A percentile compares a stretch with the other conserved stretches of the same genome.
These are phyloP conservation scores for Alcedo quadribrachys DNA, from an alignment of 2,797 vertebrate species.

Conservation along the genomic window DNA sequence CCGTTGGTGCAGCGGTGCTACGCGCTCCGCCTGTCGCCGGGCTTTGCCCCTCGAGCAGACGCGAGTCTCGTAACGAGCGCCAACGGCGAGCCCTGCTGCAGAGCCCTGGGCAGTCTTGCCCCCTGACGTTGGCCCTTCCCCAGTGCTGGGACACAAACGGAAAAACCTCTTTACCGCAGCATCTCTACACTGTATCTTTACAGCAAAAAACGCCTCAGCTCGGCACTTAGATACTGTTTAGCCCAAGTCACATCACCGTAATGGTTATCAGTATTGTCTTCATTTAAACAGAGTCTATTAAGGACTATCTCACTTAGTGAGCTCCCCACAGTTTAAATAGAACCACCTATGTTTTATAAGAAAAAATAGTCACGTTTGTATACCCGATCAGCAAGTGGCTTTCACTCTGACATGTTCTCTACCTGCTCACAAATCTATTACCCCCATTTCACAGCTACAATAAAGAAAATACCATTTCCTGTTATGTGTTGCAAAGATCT, in stretches of 20 bases:
- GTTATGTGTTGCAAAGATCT: neutral
- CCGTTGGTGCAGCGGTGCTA: neutral
- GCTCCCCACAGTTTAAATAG: neutral
- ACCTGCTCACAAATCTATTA: neutral
- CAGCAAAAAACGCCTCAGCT: neutral
- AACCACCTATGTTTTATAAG: neutral
- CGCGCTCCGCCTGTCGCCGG: neutral
- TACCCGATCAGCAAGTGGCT: neutral
- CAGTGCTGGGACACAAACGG: accelerated
- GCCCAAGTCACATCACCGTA: neutral
- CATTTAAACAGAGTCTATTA: neutral
- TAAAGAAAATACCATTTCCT: neutral
- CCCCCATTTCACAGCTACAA: neutral
- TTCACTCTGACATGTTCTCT: neutral
- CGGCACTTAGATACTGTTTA: accelerated
- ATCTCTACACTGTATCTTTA: accelerated
- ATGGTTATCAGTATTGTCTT: neutral
- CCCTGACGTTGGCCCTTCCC: too few relatives aligned
- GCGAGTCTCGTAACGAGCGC: accelerated
- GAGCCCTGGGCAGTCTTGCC: neutral
- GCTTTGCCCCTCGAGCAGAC: neutral
- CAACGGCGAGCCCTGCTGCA: neutral
- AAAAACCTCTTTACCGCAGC: neutral
- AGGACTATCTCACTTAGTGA: too few relatives aligned
- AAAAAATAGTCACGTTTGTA: neutral